Evolutionary conservation across 2,113 vertebrate genomes (phyloP).

Genomic region (Ifrita kowaldi): DNA sequence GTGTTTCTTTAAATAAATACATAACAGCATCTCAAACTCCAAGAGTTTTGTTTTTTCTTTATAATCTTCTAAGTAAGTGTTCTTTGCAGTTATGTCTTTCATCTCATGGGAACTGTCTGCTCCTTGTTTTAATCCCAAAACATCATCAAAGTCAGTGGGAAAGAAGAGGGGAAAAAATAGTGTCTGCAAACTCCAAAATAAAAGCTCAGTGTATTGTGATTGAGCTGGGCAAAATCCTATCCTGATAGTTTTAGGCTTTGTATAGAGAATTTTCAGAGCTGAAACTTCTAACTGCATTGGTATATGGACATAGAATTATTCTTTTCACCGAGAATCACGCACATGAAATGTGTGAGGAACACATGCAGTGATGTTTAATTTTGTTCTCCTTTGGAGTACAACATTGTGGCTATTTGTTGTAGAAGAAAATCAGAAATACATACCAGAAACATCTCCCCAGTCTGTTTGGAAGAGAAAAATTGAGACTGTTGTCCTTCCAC

Average conservation of each 20-base stretch:
- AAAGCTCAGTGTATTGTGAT: background rate
- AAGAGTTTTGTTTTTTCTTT: background rate
- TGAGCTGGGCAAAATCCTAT: background rate
- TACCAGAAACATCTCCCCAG: background rate
- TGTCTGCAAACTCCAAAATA: constrained; percentile 1
- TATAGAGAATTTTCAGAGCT: background rate
- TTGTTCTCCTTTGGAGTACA: background rate
- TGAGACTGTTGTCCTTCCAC: background rate
- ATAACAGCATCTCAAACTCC: background rate
- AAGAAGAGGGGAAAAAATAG: background rate
- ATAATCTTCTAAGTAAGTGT: constrained; percentile 24
- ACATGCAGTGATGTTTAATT: background rate
- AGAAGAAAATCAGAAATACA: background rate
- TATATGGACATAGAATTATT: background rate
- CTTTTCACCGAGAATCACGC: background rate
- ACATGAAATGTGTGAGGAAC: background rate
- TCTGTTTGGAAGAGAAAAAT: constrained; percentile 20
- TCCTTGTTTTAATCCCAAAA: constrained; percentile 47
- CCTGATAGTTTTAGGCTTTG: background rate
- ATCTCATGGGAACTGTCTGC: constrained; percentile 45
- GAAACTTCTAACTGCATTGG: background rate
- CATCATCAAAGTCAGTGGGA: constrained; percentile 18
- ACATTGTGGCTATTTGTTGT: background rate
- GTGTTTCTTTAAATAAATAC: constrained; percentile 23
- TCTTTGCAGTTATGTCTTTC: constrained; percentile 39